Evolutionary conservation across 2,797 vertebrate genomes (phyloP).

Genomic region (Clamator glandarius): DNA sequence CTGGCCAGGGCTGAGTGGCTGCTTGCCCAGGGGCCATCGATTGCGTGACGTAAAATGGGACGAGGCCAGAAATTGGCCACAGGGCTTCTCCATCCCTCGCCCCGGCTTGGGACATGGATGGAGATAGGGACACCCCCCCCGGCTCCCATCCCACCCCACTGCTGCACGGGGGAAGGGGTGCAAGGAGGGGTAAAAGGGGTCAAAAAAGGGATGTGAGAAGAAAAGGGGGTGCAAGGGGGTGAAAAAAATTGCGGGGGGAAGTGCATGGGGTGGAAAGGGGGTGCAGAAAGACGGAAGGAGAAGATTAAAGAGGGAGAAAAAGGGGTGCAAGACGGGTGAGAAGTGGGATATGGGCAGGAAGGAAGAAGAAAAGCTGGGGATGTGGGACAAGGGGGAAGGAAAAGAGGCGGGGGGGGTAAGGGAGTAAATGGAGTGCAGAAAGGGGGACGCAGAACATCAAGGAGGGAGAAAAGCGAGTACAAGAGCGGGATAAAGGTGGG

Average conservation of each 20-base stretch:
- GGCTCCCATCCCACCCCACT: neutral
- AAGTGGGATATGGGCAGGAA: too few relatives aligned
- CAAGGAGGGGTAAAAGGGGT: neutral
- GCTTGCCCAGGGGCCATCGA: neutral
- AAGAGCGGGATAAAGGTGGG: too few relatives aligned
- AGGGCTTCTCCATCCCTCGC: neutral
- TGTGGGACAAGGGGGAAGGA: too few relatives aligned
- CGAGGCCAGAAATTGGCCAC: neutral
- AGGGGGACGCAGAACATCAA: neutral
- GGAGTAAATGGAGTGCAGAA: too few relatives aligned
- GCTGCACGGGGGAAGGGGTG: neutral
- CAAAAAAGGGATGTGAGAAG: neutral
- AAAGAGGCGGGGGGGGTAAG: too few relatives aligned
- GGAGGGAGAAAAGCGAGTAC: neutral
- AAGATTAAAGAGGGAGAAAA: neutral
- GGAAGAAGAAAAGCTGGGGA: too few relatives aligned
- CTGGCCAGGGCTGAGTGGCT: neutral
- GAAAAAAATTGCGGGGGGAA: fast-evolving
- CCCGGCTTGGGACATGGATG: neutral
- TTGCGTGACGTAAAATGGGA: neutral
- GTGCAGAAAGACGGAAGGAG: fast-evolving
- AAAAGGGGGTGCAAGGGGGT: fast-evolving
- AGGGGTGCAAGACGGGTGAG: neutral
- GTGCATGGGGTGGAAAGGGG: too few relatives aligned
- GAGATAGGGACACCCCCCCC: neutral